A percentile compares a stretch with the other conserved stretches of the same genome.
Conservation (phyloP, 1,140 invertebrate genomes). For the Holotrichia oblita region DNA sequence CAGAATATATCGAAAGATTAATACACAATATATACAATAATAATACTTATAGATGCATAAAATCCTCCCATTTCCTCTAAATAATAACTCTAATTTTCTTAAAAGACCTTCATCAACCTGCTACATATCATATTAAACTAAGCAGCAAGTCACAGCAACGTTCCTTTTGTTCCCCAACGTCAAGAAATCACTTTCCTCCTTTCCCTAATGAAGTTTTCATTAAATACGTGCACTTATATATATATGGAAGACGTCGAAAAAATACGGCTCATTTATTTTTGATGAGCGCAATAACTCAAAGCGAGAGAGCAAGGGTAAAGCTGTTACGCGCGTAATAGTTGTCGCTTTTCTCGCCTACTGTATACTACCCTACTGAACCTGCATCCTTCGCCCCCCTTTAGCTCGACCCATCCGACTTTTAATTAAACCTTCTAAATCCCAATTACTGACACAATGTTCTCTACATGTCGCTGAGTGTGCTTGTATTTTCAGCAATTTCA, state of each 20-base stretch:
- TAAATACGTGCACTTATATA: background rate
- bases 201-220: too few species aligned
- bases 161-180: too few species aligned
- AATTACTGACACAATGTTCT: slow-evolving; percentile 33
- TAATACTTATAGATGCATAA: too few species aligned
- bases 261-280: background rate
- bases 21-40: too few species aligned
- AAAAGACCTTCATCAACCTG: too few species aligned
- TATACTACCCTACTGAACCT: slow-evolving; percentile 16
- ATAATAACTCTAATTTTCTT: too few species aligned
- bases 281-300: background rate
- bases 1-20: too few species aligned
- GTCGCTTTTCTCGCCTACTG: slow-evolving; percentile 9
- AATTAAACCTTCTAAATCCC: slow-evolving; percentile 35
- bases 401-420: background rate
- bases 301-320: background rate
- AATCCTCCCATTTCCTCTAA: too few species aligned
- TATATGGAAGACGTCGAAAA: slow-evolving; percentile 5
- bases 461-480: slow-evolving; percentile 50
- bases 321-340: slow-evolving; percentile 2
- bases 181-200: too few species aligned
- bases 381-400: background rate
- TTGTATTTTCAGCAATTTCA: slow-evolving; percentile 74
- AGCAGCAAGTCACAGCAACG: too few species aligned
- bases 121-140: too few species aligned